phyloP scores from a whole-genome alignment of 1,140 invertebrate genomes.

The Apis laboriosa region DNA sequence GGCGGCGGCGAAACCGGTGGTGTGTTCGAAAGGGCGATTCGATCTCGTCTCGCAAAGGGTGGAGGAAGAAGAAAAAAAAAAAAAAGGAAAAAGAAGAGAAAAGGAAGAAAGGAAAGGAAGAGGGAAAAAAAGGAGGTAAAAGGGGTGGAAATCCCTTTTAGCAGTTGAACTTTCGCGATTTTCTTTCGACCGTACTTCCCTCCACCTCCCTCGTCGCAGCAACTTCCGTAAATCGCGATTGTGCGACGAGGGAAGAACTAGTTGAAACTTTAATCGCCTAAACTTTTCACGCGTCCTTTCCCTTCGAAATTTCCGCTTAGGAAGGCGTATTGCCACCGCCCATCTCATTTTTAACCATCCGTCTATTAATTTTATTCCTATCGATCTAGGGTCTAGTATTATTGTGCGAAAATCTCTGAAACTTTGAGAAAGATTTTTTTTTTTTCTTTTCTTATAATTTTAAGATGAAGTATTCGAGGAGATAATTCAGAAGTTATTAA shows the following conservation, averaged over 20 bases:
- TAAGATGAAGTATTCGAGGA: too few species aligned
- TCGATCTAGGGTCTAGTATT: background rate
- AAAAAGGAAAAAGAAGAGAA: background rate
- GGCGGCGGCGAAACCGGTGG: background rate
- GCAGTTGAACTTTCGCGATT: slow-evolving; percentile 47
- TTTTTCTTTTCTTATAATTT: too few species aligned
- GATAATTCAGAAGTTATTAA: too few species aligned
- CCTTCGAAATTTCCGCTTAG: slow-evolving; percentile 11
- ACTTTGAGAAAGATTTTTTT: too few species aligned
- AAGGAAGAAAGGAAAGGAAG: background rate
- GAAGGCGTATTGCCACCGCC: background rate
- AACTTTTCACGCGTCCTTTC: slow-evolving; percentile 32
- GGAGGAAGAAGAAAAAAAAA: background rate
- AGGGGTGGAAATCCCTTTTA: slow-evolving; percentile 29
- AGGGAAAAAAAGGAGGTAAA: background rate
- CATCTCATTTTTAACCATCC: background rate
- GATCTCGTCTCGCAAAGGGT: slow-evolving; percentile 10
- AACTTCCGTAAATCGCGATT: slow-evolving; percentile 56
- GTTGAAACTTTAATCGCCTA: slow-evolving; percentile 61
- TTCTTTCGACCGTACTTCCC: slow-evolving; percentile 24
- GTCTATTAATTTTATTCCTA: background rate
- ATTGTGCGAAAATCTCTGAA: too few species aligned
- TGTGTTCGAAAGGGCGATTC: background rate
- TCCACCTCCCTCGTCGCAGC: slow-evolving; percentile 3
- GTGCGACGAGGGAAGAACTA: slow-evolving; percentile 33